Base-by-base conservation (phyloP, 2,113 vertebrate species). In the Aspidoscelis tigris region DNA sequence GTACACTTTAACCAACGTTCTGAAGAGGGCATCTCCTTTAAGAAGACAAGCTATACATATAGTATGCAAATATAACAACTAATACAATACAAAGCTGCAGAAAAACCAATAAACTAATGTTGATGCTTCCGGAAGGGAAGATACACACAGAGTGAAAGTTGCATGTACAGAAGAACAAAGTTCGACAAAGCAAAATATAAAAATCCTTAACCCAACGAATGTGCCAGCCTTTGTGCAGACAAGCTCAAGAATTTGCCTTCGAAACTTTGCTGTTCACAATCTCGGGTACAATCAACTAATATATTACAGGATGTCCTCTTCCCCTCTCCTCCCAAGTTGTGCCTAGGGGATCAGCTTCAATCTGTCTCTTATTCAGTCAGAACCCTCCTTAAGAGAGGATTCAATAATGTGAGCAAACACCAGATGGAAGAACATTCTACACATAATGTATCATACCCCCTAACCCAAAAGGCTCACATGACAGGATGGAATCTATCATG, bases 401-500 rank as follows among this genome's bases (percentile, higher is more conserved):
- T 61, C 75, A 84, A 44, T 33, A 84, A 53, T 41, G 10, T 71
- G 76, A 71, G 68, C 68, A 61, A 78, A 71, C 50, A 78, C 75
- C 39, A 61, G 76, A 72, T 78, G 68, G 41, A 47, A 18, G 76
- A 80, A 61, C 47, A 70, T 50, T n/a, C 82, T 50, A 84, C 75
- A 24, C 82, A 84, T 69, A 78, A 61, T 53, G 71, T 18, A 61
- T 71, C 76, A 65, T 61, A 64, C 39, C 6, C 50, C 53, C 53
- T 41, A 61, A 26, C 69, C 33, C 39, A 81, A 84, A 61, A 50
- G 76, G 53, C 43, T 72, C 76, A 78, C n/a, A 64, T 84, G 76
- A 84, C 83, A 72, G 68, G 41, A 78, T 65, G 76, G 76, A 78
- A 78, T 84, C 83, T 58, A 84, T 84, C 76, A 72, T 72, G 68